These are phyloP conservation scores for Chirona hameri DNA, from an alignment of 2,888 invertebrate genomes.

Conservation along the genomic window DNA sequence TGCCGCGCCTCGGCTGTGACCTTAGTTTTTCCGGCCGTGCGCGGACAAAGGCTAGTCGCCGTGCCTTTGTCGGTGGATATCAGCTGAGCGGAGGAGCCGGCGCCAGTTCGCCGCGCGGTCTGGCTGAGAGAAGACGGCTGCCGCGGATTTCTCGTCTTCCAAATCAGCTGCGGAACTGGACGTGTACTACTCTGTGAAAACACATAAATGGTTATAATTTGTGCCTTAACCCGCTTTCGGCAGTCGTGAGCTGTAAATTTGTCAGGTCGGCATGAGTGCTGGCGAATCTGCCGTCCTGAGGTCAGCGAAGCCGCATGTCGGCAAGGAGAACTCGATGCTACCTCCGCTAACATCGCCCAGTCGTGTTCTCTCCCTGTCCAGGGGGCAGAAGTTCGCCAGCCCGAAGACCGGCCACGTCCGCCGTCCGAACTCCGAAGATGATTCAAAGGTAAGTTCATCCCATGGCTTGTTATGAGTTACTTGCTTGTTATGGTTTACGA, in stretches of 20 bases:
- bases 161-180: not conserved
- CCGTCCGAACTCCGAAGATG: not conserved
- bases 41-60: not conserved
- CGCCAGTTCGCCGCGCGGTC: not conserved
- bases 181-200: not conserved
- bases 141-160: not conserved
- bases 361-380: not conserved
- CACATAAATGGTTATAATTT: not conserved
- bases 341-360: not conserved
- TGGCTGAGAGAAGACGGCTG: not conserved
- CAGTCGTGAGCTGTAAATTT: not conserved
- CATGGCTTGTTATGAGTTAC: too few species aligned
- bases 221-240: not conserved
- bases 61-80: not conserved
- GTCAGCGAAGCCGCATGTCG: constrained; percentile 1
- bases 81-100: not conserved
- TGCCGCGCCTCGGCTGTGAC: not conserved
- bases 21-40: constrained; percentile 3
- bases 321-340: not conserved
- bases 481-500: not conserved
- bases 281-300: constrained; percentile 12
- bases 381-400: not conserved
- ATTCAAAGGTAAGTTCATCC: not conserved
- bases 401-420: not conserved
- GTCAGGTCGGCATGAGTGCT: not conserved